Evolutionary conservation across 37 sponge, comb jelly and placozoan species (phyloP).

Genomic region (Geodia barretti): DNA sequence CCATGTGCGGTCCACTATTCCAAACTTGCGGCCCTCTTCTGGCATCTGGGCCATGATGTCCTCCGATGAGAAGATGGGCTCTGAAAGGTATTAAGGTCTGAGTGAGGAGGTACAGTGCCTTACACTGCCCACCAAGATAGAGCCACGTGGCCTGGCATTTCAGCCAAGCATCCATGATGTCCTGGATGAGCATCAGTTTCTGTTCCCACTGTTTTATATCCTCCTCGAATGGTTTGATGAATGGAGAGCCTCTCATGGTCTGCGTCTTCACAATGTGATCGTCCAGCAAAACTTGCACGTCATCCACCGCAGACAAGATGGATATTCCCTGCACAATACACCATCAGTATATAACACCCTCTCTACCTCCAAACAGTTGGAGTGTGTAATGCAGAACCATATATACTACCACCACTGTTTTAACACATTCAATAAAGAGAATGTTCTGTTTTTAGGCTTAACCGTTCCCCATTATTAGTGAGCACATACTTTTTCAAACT

Average conservation of each 20-base stretch:
- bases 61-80: slow-evolving; percentile 96
- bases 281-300: slow-evolving; percentile 92
- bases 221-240: slow-evolving; percentile 95
- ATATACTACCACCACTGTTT: too few relatives aligned
- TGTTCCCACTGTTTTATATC: slow-evolving; percentile 97
- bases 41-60: slow-evolving; percentile 99
- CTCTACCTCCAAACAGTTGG: too few relatives aligned
- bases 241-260: slow-evolving; percentile 98
- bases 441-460: too few relatives aligned
- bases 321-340: slow-evolving; percentile 69
- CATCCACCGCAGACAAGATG: slow-evolving; percentile 93
- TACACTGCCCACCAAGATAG: slow-evolving; percentile 67
- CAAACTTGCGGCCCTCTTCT: slow-evolving; percentile 96
- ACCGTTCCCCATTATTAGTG: too few relatives aligned
- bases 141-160: slow-evolving; percentile 98
- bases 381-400: too few relatives aligned
- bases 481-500: too few relatives aligned
- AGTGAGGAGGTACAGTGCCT: background rate
- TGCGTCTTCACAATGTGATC: slow-evolving; percentile 98
- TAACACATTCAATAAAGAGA: too few relatives aligned
- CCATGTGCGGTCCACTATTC: slow-evolving; percentile 92
- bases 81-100: slow-evolving; percentile 35
- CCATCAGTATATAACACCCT: background rate
- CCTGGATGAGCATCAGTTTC: slow-evolving; percentile 85
- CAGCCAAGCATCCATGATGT: slow-evolving; percentile 96